Base-by-base conservation (phyloP, 2,888 invertebrate genomes). In the Drosophila mimica region DNA sequence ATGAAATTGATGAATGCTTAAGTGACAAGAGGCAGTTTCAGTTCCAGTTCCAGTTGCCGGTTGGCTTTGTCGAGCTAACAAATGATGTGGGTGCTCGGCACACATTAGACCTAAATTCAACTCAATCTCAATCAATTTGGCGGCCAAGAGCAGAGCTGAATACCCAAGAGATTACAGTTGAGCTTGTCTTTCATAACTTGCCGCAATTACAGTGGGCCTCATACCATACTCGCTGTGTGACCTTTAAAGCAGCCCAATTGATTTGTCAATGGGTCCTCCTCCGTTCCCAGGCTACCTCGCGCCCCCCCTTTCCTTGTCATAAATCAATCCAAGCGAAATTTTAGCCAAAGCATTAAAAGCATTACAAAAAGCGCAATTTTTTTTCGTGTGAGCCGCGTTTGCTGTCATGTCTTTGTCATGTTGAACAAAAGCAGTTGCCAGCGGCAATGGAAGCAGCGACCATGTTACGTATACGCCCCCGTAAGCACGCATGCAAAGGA, bases 321-420 rank as follows among this genome's bases (percentile, higher is more conserved):
- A 87, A 89, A 87, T 87, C 88, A 89, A 88, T 83, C 69, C 67
- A 48, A 80, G 77, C 63, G 58, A 75, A 71, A 78, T 80, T 87
- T 83, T 76, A 49, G 81, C 62, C 61, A 78, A 72, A 75, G 83
- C 82, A 88, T 81, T 82, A 88, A 81, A 82, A 83, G 80, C 83
- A 85, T 89, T 85, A 89, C 89, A 83, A 86, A 87, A 75, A 74
- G 83, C 81, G 66, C 71, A 70, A 72, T 74, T 76, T 80, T 54
- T 61, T 64, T 61, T 53, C 63, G 61, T 38, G 13, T 57, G 31
- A 60, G 48, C 67, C 69, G 69, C 80, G 68, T 79, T 25, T 54
- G 70, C 87, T 90, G 88, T 82, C 90, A 88, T 88, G 88, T 90
- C 89, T 84, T 90, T 88, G 88, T 88, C 87, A 88, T 90, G 88